phyloP scores from a whole-genome alignment of 2,888 invertebrate genomes.

The Automeris io region DNA sequence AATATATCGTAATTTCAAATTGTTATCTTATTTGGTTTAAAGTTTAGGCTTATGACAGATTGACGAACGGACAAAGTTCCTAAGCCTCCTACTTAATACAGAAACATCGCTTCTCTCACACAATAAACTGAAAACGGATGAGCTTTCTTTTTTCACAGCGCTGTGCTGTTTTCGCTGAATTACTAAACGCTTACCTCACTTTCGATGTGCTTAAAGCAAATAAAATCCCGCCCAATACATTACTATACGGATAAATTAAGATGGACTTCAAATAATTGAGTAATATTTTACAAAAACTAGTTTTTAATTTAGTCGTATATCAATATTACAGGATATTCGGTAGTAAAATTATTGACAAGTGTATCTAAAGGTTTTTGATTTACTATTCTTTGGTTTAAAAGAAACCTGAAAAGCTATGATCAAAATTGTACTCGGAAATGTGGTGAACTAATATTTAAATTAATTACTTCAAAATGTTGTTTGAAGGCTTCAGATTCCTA shows the following conservation, averaged over 20 bases:
- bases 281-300: not conserved
- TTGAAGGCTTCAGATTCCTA: conserved; percentile 23
- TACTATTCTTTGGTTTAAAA: conserved; percentile 16
- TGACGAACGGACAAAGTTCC: no score
- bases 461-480: conserved; percentile 25
- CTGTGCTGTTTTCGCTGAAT: conserved; percentile 22
- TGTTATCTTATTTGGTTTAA: no score
- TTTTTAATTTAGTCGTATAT: conserved; percentile 18
- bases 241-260: conserved; percentile 31
- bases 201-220: conserved; percentile 35
- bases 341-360: conserved; percentile 38
- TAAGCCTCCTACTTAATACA: no score
- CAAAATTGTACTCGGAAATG: conserved; percentile 16
- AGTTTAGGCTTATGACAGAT: no score
- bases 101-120: no score
- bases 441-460: not conserved
- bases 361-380: conserved; percentile 33
- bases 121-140: not conserved
- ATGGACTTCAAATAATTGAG: conserved; percentile 9
- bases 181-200: conserved; percentile 7
- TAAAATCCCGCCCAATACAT: conserved; percentile 33
- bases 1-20: no score
- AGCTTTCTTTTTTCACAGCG: not conserved
- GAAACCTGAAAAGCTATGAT: conserved; percentile 15
- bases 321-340: conserved; percentile 32